Evolutionary conservation across 1,140 invertebrate species (phyloP), one percentile per base, ranked within the genome.

Genomic region (Drosophila sturtevanti): DNA sequence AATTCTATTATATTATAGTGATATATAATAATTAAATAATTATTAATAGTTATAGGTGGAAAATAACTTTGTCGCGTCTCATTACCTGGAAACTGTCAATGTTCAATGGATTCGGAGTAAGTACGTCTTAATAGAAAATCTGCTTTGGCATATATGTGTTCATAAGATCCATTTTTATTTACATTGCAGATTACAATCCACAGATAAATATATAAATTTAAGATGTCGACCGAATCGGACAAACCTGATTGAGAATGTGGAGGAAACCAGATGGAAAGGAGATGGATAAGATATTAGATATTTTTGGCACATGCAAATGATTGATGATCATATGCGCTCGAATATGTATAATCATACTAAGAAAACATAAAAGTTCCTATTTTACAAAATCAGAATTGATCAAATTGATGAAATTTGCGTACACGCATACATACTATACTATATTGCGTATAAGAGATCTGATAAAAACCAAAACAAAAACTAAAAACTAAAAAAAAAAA

Each of bases 341-440:
- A 52, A 41, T 37, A 73, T 12, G 58, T 27, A 60, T 58, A 62
- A 73, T 54, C 58, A 51, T 66, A 80, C 64, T 77, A 85, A 65
- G 72, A 67, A 79, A 86, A 87, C 79, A 72, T 63, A 77, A 86
- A 81, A 87, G 82, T 86, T 86, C 82, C 82, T 86, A 86, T 86
- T 86, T 86, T 87, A 79, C 64, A 38, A 24, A 86, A 66, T 66
- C 64, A 38, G 31, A 86, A 66, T 66, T 38, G 67, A 78, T 72
- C 66, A 31, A 76, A 63, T 58, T 37, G 63, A 78, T 75, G 67
- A 68, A 60, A 86, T 86, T 86, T 73, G 75, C 63, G 54, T 63
- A 68, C 70, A 64, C 66, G 55, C 63, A 68, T 63, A 60, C 62
- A 71, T 72, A 68, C 35, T 77, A 71, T 72, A 68, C 35, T 77